Conservation (phyloP, 2,797 vertebrate species). For the Poecilia picta region DNA sequence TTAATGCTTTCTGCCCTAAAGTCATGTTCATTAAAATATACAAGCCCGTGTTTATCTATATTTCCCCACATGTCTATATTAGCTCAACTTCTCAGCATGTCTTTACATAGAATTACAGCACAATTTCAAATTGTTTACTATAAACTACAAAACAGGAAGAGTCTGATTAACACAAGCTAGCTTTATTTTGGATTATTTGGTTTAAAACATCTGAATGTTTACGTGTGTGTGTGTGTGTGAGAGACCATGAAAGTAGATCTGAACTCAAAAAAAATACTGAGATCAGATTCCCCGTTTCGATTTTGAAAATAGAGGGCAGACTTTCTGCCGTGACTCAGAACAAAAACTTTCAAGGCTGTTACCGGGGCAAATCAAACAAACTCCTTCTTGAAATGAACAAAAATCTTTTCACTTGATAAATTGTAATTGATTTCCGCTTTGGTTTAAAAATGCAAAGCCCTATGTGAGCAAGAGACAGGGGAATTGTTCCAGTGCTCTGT, state of each 20-base stretch:
- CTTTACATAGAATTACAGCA: background rate
- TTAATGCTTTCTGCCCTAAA: constrained; percentile 54
- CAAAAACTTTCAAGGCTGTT: background rate
- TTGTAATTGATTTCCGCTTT: background rate
- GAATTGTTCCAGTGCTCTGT: background rate
- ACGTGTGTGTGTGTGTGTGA: constrained; percentile 1
- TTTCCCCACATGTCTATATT: constrained; percentile 19
- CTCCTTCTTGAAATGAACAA: background rate
- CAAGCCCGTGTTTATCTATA: constrained; percentile 29
- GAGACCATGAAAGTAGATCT: background rate
- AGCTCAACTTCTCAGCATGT: constrained; percentile 4
- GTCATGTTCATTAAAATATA: constrained; percentile 64
- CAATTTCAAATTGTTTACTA: background rate
- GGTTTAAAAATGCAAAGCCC: background rate
- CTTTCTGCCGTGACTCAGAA: background rate
- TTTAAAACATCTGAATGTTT: background rate
- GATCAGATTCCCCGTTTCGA: constrained; percentile 28
- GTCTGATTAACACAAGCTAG: background rate
- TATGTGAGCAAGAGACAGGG: background rate
- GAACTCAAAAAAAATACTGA: constrained; percentile 41
- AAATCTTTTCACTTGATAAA: constrained; percentile 1
- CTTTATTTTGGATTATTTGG: background rate
- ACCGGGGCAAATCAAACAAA: background rate
- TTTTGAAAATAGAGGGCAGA: constrained; percentile 32
- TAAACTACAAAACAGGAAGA: background rate